Evolutionary conservation across 2,888 invertebrate species (phyloP).

Genomic region (Rutpela maculata): DNA sequence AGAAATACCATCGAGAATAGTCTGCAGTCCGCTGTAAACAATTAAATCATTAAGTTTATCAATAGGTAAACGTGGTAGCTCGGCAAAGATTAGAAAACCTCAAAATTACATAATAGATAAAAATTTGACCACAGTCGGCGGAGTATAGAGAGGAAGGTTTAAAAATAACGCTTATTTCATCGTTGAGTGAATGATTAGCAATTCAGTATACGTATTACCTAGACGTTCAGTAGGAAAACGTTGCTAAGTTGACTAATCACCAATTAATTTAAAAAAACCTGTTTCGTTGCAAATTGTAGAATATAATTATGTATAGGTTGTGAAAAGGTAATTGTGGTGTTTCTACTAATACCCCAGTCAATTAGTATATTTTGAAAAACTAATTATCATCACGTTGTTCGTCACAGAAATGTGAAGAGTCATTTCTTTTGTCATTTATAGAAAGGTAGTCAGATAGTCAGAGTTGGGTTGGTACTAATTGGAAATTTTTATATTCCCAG

Average conservation of each 20-base stretch:
- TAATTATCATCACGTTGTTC: background rate
- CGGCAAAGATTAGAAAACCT: slow-evolving; percentile 5
- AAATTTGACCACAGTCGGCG: slow-evolving; percentile 8
- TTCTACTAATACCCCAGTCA: background rate
- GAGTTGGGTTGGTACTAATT: too few relatives aligned
- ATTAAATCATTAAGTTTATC: background rate
- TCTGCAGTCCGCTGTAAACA: background rate
- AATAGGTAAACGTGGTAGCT: slow-evolving; percentile 25
- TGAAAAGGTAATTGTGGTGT: background rate
- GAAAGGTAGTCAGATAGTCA: too few relatives aligned
- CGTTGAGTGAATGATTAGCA: too few relatives aligned
- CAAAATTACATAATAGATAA: background rate
- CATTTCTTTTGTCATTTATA: background rate
- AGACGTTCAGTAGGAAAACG: background rate
- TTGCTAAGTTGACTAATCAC: background rate
- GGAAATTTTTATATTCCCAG: too few relatives aligned
- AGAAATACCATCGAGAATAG: background rate
- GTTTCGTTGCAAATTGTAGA: background rate
- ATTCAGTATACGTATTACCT: background rate
- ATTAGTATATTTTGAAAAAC: background rate
- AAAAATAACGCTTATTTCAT: slow-evolving; percentile 24
- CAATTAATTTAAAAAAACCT: slow-evolving; percentile 17
- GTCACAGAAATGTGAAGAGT: background rate
- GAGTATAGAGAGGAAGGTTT: background rate
- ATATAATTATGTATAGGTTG: too few relatives aligned